Evolutionary conservation across 2,888 invertebrate genomes (phyloP).

Genomic region (Sinopyrophorus schimmeli): DNA sequence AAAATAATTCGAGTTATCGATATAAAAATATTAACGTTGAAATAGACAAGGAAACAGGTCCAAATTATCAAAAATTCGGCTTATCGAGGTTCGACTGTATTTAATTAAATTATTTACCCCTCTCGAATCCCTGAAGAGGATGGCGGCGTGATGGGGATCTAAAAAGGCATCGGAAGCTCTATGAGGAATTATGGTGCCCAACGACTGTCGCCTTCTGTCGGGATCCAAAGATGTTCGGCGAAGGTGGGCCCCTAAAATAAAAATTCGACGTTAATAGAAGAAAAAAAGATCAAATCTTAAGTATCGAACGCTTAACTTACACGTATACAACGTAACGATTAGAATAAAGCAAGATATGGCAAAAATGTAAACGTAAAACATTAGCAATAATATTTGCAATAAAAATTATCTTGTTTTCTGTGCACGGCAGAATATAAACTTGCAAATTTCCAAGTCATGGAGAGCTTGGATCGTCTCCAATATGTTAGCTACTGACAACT

Average conservation of each 20-base stretch:
- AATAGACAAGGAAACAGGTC: too few species aligned
- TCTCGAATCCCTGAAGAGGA: constrained; percentile 88
- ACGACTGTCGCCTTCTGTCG: constrained; percentile 75
- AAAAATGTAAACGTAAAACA: constrained; percentile 8
- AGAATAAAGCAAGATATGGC: constrained; percentile 5
- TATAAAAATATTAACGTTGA: too few species aligned
- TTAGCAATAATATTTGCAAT: background rate
- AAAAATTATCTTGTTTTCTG: constrained; percentile 4
- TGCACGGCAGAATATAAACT: constrained; percentile 5
- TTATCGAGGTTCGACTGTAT: too few species aligned
- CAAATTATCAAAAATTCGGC: too few species aligned
- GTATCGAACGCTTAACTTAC: constrained; percentile 15
- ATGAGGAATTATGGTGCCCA: constrained; percentile 69
- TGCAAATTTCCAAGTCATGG: constrained; percentile 7
- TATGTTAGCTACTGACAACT: background rate
- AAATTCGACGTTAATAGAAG: constrained; percentile 23
- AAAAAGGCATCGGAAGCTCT: constrained; percentile 77
- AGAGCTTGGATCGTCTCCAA: constrained; percentile 20
- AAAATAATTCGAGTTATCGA: too few species aligned
- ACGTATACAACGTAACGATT: constrained; percentile 8
- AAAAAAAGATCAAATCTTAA: background rate
- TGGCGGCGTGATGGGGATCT: constrained; percentile 88
- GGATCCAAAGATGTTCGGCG: constrained; percentile 77
- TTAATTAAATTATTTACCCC: constrained; percentile 80
- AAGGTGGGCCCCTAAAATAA: constrained; percentile 70